Evolutionary conservation across 2,888 invertebrate genomes (phyloP).

Genomic region (Hymenopus coronatus): DNA sequence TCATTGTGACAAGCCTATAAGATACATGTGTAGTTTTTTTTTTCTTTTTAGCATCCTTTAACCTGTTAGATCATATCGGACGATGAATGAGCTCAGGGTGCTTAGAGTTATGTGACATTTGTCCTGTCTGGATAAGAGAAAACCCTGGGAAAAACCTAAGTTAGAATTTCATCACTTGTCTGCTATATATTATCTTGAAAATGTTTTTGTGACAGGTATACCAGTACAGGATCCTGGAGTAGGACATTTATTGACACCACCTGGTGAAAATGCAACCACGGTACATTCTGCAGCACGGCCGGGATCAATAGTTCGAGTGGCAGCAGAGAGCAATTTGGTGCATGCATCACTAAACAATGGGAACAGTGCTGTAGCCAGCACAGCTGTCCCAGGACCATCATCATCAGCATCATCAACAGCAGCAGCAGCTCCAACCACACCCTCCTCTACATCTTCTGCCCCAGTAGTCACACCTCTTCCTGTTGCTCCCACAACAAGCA

Average conservation of each 20-base stretch:
- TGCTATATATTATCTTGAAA: too few relatives aligned
- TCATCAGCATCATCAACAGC: neutral
- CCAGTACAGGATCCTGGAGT: conserved; percentile 53
- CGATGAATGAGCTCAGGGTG: too few relatives aligned
- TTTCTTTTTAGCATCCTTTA: too few relatives aligned
- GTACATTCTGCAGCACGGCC: conserved; percentile 41
- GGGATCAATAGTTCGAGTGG: conserved; percentile 45
- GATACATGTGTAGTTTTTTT: too few relatives aligned
- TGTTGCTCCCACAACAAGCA: conserved; percentile 15
- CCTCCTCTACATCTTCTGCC: conserved; percentile 35
- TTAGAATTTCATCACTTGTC: too few relatives aligned
- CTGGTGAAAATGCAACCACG: conserved; percentile 30
- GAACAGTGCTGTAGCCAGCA: neutral
- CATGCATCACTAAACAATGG: neutral
- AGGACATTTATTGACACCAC: conserved; percentile 10
- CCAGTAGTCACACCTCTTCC: conserved; percentile 32
- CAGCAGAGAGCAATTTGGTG: conserved; percentile 34
- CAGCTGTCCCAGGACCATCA: neutral
- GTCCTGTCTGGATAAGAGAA: too few relatives aligned
- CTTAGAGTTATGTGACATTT: too few relatives aligned
- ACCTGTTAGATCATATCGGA: too few relatives aligned
- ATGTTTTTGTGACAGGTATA: conserved; percentile 45
- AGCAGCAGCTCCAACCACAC: conserved; percentile 26
- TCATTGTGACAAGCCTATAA: too few relatives aligned
- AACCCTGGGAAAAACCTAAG: too few relatives aligned